These are phyloP conservation scores for Sparus aurata DNA, from an alignment of 2,797 vertebrate genomes.

Conservation along the genomic window DNA sequence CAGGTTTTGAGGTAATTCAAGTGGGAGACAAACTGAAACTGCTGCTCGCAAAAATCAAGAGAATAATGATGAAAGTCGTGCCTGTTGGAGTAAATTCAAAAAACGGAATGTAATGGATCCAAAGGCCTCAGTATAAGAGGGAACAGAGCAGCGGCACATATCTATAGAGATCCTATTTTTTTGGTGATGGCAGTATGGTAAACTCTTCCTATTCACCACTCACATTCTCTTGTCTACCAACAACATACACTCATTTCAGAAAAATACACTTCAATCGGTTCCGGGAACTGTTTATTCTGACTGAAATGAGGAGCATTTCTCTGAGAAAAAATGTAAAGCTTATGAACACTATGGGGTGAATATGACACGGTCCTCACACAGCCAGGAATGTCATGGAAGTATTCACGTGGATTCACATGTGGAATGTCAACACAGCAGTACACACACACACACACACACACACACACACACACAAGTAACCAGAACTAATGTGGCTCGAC, in stretches of 20 bases:
- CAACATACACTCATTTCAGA: background rate
- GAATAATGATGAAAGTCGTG: too few relatives aligned
- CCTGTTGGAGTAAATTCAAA: background rate
- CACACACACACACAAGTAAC: constrained; percentile 35
- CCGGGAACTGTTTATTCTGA: constrained; percentile 23
- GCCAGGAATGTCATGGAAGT: constrained; percentile 30
- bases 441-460: constrained; percentile 10
- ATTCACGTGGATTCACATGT: constrained; percentile 53
- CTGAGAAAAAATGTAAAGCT: constrained; percentile 9
- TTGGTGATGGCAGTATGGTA: background rate
- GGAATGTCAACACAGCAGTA: constrained; percentile 54
- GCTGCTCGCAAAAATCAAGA: background rate
- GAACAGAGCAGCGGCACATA: background rate
- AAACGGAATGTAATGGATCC: background rate
- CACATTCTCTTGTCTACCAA: background rate
- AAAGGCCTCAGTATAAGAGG: background rate
- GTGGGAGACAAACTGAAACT: background rate
- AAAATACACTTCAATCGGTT: constrained; percentile 1
- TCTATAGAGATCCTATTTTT: background rate
- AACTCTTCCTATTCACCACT: background rate
- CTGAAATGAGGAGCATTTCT: background rate
- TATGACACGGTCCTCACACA: constrained; percentile 17
- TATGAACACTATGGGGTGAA: constrained; percentile 1
- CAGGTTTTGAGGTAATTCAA: background rate
- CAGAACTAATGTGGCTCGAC: constrained; percentile 45